These are phyloP conservation scores for Miopithecus talapoin DNA, from an alignment of 2,797 vertebrate species.

Conservation along the genomic window DNA sequence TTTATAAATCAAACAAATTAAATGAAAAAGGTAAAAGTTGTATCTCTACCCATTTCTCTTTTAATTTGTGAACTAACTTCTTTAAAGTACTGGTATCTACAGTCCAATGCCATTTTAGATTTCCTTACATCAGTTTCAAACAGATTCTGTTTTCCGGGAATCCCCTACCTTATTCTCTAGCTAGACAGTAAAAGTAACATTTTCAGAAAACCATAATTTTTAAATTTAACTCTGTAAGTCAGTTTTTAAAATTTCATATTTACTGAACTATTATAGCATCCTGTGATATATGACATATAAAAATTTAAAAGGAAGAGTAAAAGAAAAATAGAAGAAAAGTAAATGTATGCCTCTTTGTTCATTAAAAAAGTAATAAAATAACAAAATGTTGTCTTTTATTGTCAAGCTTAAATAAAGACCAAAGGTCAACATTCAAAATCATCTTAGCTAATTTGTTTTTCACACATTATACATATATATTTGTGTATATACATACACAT, in stretches of 20 bases:
- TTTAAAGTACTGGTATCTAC: not conserved
- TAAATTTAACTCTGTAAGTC: conserved; percentile 38
- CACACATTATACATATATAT: not conserved
- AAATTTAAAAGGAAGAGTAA: not conserved
- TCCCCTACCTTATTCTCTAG: not conserved
- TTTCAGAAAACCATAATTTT: conserved; percentile 44
- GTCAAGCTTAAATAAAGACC: conserved; percentile 58
- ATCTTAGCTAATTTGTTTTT: conserved; percentile 27
- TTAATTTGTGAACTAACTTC: not conserved
- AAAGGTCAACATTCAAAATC: not conserved
- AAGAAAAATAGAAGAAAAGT: not conserved
- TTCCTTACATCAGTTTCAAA: conserved; percentile 36
- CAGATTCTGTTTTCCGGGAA: not conserved
- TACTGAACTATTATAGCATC: not conserved
- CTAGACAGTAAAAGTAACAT: not conserved
- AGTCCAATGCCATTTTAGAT: conserved; percentile 8
- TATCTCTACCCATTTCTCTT: not conserved
- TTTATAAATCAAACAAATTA: not conserved
- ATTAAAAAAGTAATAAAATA: conserved; percentile 26
- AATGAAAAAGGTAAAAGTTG: not conserved
- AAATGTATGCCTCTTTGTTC: not conserved
- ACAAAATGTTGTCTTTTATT: conserved; percentile 48
- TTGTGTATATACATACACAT: conserved; percentile 8
- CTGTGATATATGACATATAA: not conserved
- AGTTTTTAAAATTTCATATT: conserved; percentile 38